phyloP scores from a whole-genome alignment of 2,797 vertebrate genomes.

The Enteromius argenteus region DNA sequence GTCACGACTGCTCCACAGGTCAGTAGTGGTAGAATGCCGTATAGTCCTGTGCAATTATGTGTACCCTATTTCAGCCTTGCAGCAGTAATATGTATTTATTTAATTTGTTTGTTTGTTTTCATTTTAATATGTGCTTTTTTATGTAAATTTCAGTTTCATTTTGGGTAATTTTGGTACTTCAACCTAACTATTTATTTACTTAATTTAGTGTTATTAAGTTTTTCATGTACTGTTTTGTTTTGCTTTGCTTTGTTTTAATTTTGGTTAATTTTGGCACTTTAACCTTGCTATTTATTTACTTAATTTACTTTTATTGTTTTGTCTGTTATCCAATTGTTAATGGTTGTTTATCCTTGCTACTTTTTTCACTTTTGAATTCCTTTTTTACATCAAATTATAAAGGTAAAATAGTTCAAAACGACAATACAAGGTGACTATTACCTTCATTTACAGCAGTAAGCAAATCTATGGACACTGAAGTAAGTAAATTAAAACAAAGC shows the following conservation, averaged over 20 bases:
- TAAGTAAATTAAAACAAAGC: background rate
- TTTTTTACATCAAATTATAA: background rate
- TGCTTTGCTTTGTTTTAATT: background rate
- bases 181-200: background rate
- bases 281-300: background rate
- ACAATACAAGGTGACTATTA: background rate
- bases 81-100: background rate
- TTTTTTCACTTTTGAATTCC: background rate
- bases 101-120: background rate
- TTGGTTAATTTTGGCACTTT: background rate
- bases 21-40: slow-evolving; percentile 56
- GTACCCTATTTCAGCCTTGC: background rate
- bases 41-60: background rate
- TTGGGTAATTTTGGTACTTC: background rate
- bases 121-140: background rate
- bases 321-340: background rate
- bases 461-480: background rate
- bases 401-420: background rate
- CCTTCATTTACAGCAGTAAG: background rate
- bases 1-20: slow-evolving; percentile 95
- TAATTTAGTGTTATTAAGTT: background rate
- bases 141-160: background rate
- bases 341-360: background rate
- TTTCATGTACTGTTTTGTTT: background rate
- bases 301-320: background rate